These are phyloP conservation scores for Erpobdella octoculata DNA, from an alignment of 2,888 invertebrate species.

Conservation along the genomic window DNA sequence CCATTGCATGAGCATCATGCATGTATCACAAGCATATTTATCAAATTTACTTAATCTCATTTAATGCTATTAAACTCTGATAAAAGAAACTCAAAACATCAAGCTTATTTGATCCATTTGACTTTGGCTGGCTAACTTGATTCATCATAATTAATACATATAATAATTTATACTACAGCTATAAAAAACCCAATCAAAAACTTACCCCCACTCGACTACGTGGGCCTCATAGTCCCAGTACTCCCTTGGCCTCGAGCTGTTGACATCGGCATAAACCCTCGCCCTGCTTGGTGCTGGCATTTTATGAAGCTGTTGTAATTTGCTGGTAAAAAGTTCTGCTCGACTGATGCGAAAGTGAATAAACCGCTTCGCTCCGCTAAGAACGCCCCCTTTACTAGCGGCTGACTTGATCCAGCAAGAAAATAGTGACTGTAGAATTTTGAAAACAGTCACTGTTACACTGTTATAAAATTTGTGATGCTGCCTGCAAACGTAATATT, in stretches of 20 bases:
- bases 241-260: constrained; percentile 93
- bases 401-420: not conserved
- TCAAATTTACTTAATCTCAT: no score
- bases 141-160: not conserved
- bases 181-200: not conserved
- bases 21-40: no score
- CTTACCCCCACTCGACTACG: constrained; percentile 87
- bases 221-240: constrained; percentile 99
- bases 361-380: not conserved
- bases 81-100: no score
- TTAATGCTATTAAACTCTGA: no score
- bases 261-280: constrained; percentile 95
- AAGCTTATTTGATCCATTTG: no score
- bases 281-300: constrained; percentile 64
- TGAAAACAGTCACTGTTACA: no score
- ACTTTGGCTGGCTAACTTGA: not conserved
- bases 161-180: not conserved
- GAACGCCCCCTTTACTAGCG: not conserved
- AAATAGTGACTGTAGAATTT: no score
- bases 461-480: no score
- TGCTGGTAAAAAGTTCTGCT: not conserved
- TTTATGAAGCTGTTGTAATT: constrained; percentile 3
- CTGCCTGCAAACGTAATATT: no score
- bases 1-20: no score
- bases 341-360: not conserved